phyloP scores from a whole-genome alignment of 2,113 vertebrate species.

The Taurulus bubalis region DNA sequence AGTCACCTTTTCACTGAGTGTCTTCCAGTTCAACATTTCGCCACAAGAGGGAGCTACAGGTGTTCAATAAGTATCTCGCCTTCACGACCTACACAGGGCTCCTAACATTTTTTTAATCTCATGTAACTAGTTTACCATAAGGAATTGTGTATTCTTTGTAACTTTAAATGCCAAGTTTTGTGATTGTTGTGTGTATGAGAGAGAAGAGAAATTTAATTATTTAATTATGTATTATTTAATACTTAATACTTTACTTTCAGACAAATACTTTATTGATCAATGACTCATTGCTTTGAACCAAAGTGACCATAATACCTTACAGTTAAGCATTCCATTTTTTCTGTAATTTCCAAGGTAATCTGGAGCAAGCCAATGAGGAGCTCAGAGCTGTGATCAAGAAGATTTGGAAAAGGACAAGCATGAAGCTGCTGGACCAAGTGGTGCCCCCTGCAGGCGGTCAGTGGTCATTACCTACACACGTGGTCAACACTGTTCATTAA shows the following conservation, averaged over 20 bases:
- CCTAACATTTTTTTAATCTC: background rate
- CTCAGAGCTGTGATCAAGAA: constrained; percentile 97
- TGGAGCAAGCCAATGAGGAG: constrained; percentile 99
- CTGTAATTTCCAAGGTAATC: constrained; percentile 86
- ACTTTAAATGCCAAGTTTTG: background rate
- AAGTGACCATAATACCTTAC: background rate
- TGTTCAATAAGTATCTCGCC: background rate
- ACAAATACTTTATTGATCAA: background rate
- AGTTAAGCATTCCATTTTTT: background rate
- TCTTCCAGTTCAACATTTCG: background rate
- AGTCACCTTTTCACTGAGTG: background rate
- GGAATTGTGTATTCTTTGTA: background rate
- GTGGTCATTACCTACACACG: constrained; percentile 69
- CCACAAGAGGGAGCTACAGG: constrained; percentile 41
- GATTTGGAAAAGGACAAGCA: constrained; percentile 99
- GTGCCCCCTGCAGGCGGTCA: constrained; percentile 98
- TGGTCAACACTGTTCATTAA: background rate
- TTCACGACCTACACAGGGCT: background rate
- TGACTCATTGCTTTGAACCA: background rate
- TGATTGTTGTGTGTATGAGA: background rate
- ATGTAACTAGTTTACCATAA: background rate
- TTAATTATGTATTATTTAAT: too few relatives aligned
- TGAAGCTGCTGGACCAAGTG: constrained; percentile 98
- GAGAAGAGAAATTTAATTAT: background rate
- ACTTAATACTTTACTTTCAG: background rate